Percentiles rank a stretch among this genome's conserved stretches.
These are phyloP conservation scores for Spodoptera picta DNA, from an alignment of 2,888 invertebrate genomes.

Conservation along the genomic window DNA sequence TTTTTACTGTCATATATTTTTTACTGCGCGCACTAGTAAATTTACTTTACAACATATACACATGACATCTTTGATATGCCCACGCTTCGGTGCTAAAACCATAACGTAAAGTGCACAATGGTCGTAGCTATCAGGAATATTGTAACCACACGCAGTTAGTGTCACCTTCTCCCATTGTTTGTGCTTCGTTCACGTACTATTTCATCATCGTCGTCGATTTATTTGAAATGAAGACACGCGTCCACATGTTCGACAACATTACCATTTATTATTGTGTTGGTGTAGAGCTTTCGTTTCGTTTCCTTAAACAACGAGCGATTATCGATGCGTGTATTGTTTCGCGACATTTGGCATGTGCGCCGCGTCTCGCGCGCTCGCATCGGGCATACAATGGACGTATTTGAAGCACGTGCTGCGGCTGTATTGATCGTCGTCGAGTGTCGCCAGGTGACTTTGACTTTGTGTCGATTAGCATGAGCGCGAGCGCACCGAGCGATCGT, in stretches of 20 bases:
- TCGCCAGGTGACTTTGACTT: slow-evolving; percentile 79
- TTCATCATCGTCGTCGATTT: slow-evolving; percentile 76
- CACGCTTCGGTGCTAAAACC: slow-evolving; percentile 61
- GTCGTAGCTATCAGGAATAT: slow-evolving; percentile 61
- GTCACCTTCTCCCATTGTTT: slow-evolving; percentile 77
- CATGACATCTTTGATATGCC: slow-evolving; percentile 62
- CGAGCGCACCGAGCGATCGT: slow-evolving; percentile 73
- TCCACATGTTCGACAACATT: slow-evolving; percentile 75
- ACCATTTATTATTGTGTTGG: slow-evolving; percentile 75
- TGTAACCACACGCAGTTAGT: slow-evolving; percentile 64
- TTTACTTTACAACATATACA: slow-evolving; percentile 50
- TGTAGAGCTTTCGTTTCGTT: slow-evolving; percentile 76
- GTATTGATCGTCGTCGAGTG: slow-evolving; percentile 76
- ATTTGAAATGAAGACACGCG: slow-evolving; percentile 76
- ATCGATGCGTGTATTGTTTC: slow-evolving; percentile 83
- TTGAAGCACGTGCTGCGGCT: slow-evolving; percentile 84
- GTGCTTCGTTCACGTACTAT: slow-evolving; percentile 72
- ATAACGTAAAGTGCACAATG: slow-evolving; percentile 63
- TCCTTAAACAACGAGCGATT: slow-evolving; percentile 78
- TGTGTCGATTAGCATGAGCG: slow-evolving; percentile 79
- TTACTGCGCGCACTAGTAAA: slow-evolving; percentile 59
- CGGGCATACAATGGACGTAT: slow-evolving; percentile 83
- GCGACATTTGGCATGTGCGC: slow-evolving; percentile 82
- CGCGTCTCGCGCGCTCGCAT: slow-evolving; percentile 77
- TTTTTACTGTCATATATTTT: slow-evolving; percentile 63